These are phyloP conservation scores for Phrynocephalus versicolor DNA, from an alignment of 2,113 vertebrate species.

Conservation along the genomic window DNA sequence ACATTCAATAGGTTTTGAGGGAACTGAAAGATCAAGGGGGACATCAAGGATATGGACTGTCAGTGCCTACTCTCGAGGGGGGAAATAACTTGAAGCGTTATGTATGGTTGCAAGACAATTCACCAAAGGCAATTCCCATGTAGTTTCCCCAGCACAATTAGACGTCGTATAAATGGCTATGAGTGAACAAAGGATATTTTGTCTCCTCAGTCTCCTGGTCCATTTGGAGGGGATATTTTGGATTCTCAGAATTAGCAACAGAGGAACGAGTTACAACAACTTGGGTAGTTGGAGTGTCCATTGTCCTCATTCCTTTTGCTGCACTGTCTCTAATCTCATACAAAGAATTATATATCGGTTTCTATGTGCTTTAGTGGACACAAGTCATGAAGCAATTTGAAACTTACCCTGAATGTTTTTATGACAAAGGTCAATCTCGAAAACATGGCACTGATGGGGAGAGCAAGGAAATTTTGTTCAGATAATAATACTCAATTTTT, in stretches of 20 bases:
- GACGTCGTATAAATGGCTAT: slow-evolving; percentile 50
- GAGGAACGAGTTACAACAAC: slow-evolving; percentile 47
- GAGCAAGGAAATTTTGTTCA: neutral
- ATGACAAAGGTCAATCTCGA: neutral
- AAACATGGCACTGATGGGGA: neutral
- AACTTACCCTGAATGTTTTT: slow-evolving; percentile 27
- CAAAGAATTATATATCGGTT: slow-evolving; percentile 46
- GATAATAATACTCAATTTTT: neutral
- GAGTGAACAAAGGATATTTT: slow-evolving; percentile 44
- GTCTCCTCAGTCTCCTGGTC: neutral
- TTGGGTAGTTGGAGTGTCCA: slow-evolving; percentile 37
- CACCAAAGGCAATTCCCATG: slow-evolving; percentile 27
- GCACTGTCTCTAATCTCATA: neutral
- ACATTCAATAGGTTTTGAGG: slow-evolving; percentile 45
- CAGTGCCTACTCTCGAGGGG: neutral
- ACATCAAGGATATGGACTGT: slow-evolving; percentile 43
- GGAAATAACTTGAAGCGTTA: slow-evolving; percentile 41
- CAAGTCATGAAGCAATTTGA: slow-evolving; percentile 34
- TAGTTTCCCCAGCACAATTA: slow-evolving; percentile 44
- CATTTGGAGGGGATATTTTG: slow-evolving; percentile 33
- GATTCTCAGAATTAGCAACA: slow-evolving; percentile 9
- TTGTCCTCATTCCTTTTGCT: slow-evolving; percentile 2
- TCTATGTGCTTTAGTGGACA: slow-evolving; percentile 23
- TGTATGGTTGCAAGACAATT: slow-evolving; percentile 43
- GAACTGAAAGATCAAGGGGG: slow-evolving; percentile 5